These are phyloP conservation scores for Trachurus trachurus DNA, from an alignment of 2,797 vertebrate species.

Conservation along the genomic window DNA sequence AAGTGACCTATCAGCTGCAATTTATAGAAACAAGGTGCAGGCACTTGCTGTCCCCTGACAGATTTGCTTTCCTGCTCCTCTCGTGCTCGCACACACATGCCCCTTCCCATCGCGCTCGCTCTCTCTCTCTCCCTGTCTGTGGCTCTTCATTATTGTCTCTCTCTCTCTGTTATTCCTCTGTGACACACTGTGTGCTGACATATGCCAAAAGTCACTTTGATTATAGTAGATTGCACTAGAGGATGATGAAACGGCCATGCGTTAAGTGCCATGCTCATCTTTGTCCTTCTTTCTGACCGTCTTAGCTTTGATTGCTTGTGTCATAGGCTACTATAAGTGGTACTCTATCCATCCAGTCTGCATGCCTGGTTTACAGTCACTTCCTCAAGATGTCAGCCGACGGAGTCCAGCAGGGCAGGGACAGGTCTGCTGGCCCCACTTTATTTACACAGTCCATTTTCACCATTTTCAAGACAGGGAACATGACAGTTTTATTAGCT, in stretches of 20 bases:
- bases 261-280: neutral
- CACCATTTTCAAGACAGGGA: neutral
- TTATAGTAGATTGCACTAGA: slow-evolving; percentile 15
- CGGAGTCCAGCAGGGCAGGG: slow-evolving; percentile 4
- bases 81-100: slow-evolving; percentile 1
- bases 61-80: slow-evolving; percentile 74
- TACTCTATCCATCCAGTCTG: slow-evolving; percentile 34
- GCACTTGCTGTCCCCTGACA: slow-evolving; percentile 74
- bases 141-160: slow-evolving; percentile 18
- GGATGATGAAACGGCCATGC: neutral
- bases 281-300: neutral
- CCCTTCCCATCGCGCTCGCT: neutral
- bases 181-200: slow-evolving; percentile 19
- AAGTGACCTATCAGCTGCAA: slow-evolving; percentile 84
- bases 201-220: slow-evolving; percentile 30
- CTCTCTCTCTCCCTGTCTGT: neutral
- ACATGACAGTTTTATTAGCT: too few relatives aligned
- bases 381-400: slow-evolving; percentile 47
- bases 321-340: slow-evolving; percentile 23
- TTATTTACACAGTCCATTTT: neutral
- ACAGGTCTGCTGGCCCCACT: slow-evolving; percentile 3
- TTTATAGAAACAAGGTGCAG: slow-evolving; percentile 85
- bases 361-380: slow-evolving; percentile 53
- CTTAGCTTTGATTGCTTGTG: slow-evolving; percentile 19
- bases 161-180: neutral